phyloP scores from a whole-genome alignment of 2,113 vertebrate species.

The Thalassarche chlororhynchos region DNA sequence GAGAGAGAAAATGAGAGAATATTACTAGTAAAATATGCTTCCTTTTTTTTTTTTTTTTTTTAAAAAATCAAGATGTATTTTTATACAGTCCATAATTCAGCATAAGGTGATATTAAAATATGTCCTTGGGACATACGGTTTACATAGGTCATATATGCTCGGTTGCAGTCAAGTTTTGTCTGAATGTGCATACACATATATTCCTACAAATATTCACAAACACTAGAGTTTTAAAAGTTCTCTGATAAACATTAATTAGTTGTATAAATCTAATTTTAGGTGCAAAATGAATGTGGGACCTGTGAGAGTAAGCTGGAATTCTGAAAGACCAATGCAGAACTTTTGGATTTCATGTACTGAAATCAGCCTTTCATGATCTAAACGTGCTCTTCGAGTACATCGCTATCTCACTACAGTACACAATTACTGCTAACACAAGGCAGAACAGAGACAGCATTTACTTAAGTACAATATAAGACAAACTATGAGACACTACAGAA shows the following conservation, averaged over 20 bases:
- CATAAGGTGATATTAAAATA: neutral
- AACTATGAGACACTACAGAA: neutral
- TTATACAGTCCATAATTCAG: neutral
- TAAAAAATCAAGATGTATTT: neutral
- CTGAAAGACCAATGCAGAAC: neutral
- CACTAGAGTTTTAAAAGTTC: neutral
- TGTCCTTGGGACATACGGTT: neutral
- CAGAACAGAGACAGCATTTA: neutral
- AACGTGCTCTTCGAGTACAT: neutral
- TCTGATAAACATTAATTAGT: neutral
- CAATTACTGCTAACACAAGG: neutral
- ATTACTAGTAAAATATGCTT: neutral
- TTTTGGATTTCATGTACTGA: fast-evolving
- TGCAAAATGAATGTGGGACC: neutral
- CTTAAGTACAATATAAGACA: neutral
- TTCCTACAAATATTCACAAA: neutral
- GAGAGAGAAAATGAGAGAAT: neutral
- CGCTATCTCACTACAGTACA: neutral
- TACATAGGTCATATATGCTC: neutral
- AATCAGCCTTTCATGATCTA: neutral
- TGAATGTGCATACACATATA: fast-evolving
- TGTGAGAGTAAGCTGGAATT: neutral
- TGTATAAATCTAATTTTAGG: neutral
- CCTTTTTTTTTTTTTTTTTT: neutral
- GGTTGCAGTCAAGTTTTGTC: neutral